phyloP scores from a whole-genome alignment of 2,113 vertebrate genomes.

The Hipposideros armiger region DNA sequence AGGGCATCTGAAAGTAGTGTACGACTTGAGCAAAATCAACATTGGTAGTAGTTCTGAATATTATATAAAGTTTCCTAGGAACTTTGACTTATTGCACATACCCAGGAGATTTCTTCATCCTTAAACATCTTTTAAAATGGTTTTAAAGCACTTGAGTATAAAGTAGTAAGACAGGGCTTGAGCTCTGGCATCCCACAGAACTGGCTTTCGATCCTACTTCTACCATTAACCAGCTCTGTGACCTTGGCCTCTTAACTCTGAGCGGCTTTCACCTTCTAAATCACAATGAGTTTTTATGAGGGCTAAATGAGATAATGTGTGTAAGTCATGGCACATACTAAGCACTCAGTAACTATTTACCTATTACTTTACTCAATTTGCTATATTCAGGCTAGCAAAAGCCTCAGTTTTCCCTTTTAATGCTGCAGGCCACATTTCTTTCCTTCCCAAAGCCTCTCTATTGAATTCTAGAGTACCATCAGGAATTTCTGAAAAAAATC shows the following conservation, averaged over 20 bases:
- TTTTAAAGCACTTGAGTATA: slow-evolving; percentile 18
- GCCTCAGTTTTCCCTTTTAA: not conserved
- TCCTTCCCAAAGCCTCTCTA: not conserved
- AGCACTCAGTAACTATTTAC: not conserved
- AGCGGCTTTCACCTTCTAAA: not conserved
- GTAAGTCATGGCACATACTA: not conserved
- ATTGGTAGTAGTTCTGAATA: slow-evolving; percentile 4
- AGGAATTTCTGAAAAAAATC: slow-evolving; percentile 31
- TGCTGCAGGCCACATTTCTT: not conserved
- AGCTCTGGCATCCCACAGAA: not conserved
- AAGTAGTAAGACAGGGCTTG: not conserved
- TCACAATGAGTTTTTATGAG: not conserved
- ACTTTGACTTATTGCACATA: slow-evolving; percentile 11
- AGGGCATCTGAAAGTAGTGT: not conserved
- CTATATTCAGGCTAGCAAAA: not conserved
- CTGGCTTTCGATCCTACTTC: not conserved
- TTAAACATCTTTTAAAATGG: slow-evolving; percentile 26
- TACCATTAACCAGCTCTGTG: not conserved
- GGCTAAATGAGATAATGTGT: not conserved
- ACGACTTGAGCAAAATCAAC: slow-evolving; percentile 20
- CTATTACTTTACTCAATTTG: not conserved
- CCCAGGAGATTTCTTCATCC: not conserved
- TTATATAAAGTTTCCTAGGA: not conserved
- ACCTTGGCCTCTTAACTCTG: not conserved
- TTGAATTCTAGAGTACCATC: not conserved